A percentile compares a stretch with the other conserved stretches of the same genome.
phyloP scores from a whole-genome alignment of 2,113 vertebrate species.

The Cheirogaleus medius region DNA sequence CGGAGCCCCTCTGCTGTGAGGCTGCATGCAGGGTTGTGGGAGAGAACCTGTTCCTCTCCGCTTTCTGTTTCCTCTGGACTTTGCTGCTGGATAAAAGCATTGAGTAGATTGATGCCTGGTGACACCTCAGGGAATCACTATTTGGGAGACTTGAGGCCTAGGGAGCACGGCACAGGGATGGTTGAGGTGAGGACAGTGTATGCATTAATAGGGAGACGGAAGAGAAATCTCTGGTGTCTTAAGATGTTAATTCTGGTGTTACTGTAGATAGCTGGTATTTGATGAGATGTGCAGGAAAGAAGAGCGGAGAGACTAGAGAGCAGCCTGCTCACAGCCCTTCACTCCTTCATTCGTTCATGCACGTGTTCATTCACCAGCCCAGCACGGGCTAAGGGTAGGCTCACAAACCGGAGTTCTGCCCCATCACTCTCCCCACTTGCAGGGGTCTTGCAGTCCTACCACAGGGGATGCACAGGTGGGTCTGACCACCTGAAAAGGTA shows the following conservation, averaged over 20 bases:
- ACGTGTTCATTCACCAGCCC: not conserved
- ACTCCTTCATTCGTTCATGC: not conserved
- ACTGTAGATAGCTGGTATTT: not conserved
- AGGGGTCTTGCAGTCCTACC: not conserved
- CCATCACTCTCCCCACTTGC: rapidly evolving
- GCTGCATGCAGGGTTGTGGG: not conserved
- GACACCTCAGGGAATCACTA: not conserved
- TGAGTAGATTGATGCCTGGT: not conserved
- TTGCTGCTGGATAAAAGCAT: not conserved
- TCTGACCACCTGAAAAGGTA: not conserved
- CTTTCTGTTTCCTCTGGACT: not conserved
- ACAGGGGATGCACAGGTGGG: not conserved
- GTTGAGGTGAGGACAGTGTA: not conserved
- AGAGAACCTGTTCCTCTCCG: not conserved
- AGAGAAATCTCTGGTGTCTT: not conserved
- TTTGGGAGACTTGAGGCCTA: not conserved
- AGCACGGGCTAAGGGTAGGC: not conserved
- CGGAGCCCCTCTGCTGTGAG: not conserved
- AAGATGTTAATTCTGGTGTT: not conserved
- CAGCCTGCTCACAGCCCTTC: no score
- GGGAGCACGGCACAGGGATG: not conserved
- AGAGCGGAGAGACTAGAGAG: not conserved
- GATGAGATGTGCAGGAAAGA: rapidly evolving
- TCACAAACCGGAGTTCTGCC: rapidly evolving
- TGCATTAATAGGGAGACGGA: not conserved